These are phyloP conservation scores for Beroe ovata DNA, from an alignment of 37 sponge, comb jelly and placozoan species.

Conservation along the genomic window DNA sequence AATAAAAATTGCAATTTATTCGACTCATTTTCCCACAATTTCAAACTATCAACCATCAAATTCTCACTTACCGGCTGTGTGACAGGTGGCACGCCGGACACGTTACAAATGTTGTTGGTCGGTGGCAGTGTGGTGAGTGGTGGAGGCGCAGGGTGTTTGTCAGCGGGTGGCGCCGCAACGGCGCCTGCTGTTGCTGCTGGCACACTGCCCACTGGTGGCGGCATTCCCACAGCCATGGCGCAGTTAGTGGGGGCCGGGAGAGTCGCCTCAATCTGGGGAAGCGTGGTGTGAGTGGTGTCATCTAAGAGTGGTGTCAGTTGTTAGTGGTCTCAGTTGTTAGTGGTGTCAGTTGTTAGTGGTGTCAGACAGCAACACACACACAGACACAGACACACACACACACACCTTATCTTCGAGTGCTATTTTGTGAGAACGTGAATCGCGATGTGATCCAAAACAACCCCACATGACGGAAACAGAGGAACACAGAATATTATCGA, in stretches of 20 bases:
- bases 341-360: no score
- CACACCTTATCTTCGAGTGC: not conserved
- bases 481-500: no score
- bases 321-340: no score
- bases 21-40: no score
- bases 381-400: no score
- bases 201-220: not conserved
- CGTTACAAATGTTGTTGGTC: not conserved
- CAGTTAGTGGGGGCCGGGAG: not conserved
- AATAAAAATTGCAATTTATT: no score
- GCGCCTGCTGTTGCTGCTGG: no score
- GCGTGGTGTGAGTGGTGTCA: no score
- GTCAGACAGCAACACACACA: no score
- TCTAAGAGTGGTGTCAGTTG: no score
- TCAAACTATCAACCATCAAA: no score
- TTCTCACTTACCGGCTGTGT: not conserved
- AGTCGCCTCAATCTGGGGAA: not conserved
- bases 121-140: not conserved
- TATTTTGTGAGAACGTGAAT: not conserved
- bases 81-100: not conserved
- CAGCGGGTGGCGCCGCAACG: not conserved
- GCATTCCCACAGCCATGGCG: not conserved
- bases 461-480: no score
- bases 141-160: not conserved
- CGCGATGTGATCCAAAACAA: not conserved